Percentiles rank a stretch among this genome's conserved stretches.
phyloP scores from a whole-genome alignment of 2,888 invertebrate genomes.

The Oxyscelio sp. region DNA sequence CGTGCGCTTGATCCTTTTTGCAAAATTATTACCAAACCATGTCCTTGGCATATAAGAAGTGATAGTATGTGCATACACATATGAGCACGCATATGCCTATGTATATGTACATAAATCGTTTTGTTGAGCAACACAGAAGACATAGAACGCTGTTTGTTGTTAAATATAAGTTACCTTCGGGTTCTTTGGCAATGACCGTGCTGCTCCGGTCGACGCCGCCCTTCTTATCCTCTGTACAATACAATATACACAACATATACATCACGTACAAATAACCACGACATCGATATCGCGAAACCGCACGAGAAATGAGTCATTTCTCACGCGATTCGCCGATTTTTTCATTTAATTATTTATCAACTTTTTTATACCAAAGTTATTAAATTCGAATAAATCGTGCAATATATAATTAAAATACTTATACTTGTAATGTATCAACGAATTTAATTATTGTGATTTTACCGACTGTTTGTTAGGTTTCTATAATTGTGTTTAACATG shows the following conservation, averaged over 20 bases:
- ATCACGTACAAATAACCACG: conserved; percentile 87
- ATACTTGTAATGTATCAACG: too few species aligned
- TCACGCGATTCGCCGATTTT: conserved; percentile 52
- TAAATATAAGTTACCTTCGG: conserved; percentile 92
- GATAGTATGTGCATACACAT: conserved; percentile 65
- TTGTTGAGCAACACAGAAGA: conserved; percentile 74
- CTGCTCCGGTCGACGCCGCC: conserved; percentile 97
- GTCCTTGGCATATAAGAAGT: conserved; percentile 68
- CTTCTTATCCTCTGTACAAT: conserved; percentile 95
- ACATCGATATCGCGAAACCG: conserved; percentile 65
- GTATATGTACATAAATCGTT: conserved; percentile 67
- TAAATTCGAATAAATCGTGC: too few species aligned
- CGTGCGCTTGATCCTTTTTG: conserved; percentile 29
- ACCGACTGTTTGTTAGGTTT: too few species aligned
- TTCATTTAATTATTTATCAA: conserved; percentile 17
- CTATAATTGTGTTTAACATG: too few species aligned
- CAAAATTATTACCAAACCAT: conserved; percentile 61
- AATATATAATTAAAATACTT: too few species aligned
- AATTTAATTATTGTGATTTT: too few species aligned
- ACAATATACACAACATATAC: conserved; percentile 90
- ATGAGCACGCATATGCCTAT: conserved; percentile 57
- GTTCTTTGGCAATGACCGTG: conserved; percentile 97
- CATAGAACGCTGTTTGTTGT: conserved; percentile 79
- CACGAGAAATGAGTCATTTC: conserved; percentile 41
- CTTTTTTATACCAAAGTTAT: too few species aligned